These are phyloP conservation scores for Cavia porcellus DNA, from an alignment of 2,113 vertebrate genomes.

Conservation along the genomic window DNA sequence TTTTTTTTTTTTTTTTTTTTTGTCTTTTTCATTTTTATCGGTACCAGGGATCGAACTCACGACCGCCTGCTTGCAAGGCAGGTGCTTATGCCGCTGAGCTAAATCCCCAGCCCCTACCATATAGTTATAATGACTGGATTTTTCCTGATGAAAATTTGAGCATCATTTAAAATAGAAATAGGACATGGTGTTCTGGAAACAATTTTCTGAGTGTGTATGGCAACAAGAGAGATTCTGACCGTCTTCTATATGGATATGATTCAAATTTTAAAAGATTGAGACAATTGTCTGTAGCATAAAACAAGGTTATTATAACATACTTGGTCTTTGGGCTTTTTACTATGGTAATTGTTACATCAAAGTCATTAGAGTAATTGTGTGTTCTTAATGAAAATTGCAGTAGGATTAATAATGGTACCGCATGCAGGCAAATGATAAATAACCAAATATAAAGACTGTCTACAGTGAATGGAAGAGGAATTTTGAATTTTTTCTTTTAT, in stretches of 20 bases:
- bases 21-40: no score
- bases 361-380: neutral
- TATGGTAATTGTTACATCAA: neutral
- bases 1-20: no score
- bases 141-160: conserved; percentile 40
- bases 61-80: no score
- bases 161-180: neutral
- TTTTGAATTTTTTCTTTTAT: neutral
- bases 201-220: neutral
- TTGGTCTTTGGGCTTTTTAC: neutral
- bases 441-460: neutral
- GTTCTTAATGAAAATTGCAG: neutral
- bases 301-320: neutral
- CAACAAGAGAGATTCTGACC: neutral
- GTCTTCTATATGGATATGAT: neutral
- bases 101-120: no score
- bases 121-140: neutral
- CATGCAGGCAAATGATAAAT: neutral
- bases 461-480: neutral
- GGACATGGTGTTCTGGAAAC: neutral
- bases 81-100: no score
- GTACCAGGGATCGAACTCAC: no score
- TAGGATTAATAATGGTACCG: neutral
- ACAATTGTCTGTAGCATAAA: neutral
- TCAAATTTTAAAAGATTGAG: neutral